phyloP scores from a whole-genome alignment of 2,888 invertebrate species.

The Halocaridina rubra region DNA sequence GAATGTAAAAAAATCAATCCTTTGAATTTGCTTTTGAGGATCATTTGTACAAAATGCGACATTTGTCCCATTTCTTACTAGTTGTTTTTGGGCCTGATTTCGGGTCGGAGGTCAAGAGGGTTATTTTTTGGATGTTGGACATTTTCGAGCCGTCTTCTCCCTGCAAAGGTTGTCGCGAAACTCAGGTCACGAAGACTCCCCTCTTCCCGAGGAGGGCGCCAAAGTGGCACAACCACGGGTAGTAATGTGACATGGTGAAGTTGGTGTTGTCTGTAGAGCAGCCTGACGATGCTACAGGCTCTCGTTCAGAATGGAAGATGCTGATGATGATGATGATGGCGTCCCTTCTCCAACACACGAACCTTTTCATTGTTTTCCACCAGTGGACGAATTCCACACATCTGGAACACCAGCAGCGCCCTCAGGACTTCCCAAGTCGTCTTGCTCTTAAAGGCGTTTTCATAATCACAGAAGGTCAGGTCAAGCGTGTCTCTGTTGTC shows the following conservation, averaged over 20 bases:
- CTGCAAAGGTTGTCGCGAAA: too few relatives aligned
- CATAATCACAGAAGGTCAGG: conserved; percentile 82
- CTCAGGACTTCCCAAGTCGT: conserved; percentile 90
- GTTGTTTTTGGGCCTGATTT: conserved; percentile 22
- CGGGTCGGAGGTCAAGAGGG: conserved; percentile 30
- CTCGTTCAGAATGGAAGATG: too few relatives aligned
- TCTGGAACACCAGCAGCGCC: conserved; percentile 89
- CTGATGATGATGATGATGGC: background rate
- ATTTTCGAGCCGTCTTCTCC: background rate
- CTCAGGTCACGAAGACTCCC: too few relatives aligned
- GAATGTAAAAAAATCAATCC: conserved; percentile 37
- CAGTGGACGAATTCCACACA: conserved; percentile 87
- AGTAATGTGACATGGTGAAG: conserved; percentile 56
- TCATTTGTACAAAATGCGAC: conserved; percentile 23
- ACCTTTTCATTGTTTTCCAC: conserved; percentile 95
- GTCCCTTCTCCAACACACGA: conserved; percentile 66
- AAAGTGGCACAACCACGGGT: background rate
- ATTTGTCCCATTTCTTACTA: conserved; percentile 40
- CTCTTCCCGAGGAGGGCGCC: background rate
- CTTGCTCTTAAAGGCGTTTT: conserved; percentile 95
- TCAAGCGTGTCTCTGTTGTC: conserved; percentile 53
- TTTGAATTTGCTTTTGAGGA: conserved; percentile 30
- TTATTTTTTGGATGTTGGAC: conserved; percentile 6
- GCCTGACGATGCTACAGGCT: background rate
- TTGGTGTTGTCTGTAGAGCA: conserved; percentile 3